Evolutionary conservation across 53 echinoderm and acorn worm species (phyloP).

Genomic region (Mesocentrotus franciscanus): DNA sequence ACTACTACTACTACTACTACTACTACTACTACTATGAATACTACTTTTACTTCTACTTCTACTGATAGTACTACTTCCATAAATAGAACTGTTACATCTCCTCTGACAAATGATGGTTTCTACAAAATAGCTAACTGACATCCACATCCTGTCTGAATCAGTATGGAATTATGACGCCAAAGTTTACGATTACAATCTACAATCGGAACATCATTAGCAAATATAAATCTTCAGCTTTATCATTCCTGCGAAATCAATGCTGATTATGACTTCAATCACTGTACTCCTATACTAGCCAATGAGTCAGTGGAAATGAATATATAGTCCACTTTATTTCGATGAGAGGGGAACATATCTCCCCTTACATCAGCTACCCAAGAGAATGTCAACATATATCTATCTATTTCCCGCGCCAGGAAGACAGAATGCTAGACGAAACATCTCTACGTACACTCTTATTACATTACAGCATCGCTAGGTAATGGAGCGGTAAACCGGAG

Average conservation of each 20-base stretch:
- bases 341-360: not conserved
- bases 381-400: slow-evolving; percentile 37
- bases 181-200: not conserved
- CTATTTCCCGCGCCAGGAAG: not conserved
- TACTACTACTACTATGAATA: not conserved
- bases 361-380: not conserved
- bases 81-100: not conserved
- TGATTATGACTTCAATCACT: not conserved
- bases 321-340: not conserved
- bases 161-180: not conserved
- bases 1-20: slow-evolving; percentile 19
- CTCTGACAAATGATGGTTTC: not conserved
- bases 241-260: not conserved
- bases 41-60: not conserved
- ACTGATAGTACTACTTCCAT: not conserved
- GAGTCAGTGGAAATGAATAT: not conserved
- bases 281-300: not conserved
- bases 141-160: not conserved
- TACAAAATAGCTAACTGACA: not conserved
- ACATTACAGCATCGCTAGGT: slow-evolving; percentile 44
- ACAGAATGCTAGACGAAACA: slow-evolving; percentile 37
- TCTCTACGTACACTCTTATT: slow-evolving; percentile 42
- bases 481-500: slow-evolving; percentile 38
- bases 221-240: not conserved
- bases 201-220: slow-evolving; percentile 5